A percentile compares a stretch with the other conserved stretches of the same genome.
phyloP scores from a whole-genome alignment of 2,113 vertebrate species.

The Sula dactylatra region DNA sequence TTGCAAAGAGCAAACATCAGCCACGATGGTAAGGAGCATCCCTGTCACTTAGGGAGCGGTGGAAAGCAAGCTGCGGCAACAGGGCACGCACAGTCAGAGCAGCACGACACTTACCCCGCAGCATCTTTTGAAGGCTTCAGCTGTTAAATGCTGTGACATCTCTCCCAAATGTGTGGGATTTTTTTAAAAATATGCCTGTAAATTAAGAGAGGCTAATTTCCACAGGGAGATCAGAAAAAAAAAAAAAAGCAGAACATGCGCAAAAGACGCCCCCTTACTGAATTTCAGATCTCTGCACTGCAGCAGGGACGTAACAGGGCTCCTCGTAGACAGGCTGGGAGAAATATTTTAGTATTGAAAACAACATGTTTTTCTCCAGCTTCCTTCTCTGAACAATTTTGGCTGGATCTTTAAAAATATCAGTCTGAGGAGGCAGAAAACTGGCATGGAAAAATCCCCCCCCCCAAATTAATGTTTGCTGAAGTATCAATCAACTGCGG shows the following conservation, averaged over 20 bases:
- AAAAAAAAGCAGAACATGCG: background rate
- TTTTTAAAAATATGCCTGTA: background rate
- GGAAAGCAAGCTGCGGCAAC: background rate
- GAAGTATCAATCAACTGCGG: background rate
- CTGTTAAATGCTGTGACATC: background rate
- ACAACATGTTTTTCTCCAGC: slow-evolving; percentile 33
- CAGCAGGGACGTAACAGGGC: background rate
- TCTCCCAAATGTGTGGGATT: background rate
- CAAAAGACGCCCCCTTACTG: background rate
- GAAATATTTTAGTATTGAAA: slow-evolving; percentile 46
- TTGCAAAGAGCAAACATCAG: background rate
- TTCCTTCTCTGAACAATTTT: slow-evolving; percentile 26
- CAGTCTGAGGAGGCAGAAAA: slow-evolving; percentile 47
- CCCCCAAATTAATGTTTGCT: background rate
- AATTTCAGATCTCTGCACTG: background rate
- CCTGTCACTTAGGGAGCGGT: background rate
- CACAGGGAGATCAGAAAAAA: background rate
- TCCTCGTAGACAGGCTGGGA: background rate
- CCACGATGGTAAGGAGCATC: background rate
- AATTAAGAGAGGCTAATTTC: background rate
- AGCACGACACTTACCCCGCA: background rate
- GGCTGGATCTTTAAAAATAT: slow-evolving; percentile 41
- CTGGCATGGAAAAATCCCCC: background rate
- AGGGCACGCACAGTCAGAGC: background rate
- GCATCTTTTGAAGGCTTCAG: background rate